Evolutionary conservation across 2,888 invertebrate species (phyloP).

Genomic region (Horisme vitalbata): DNA sequence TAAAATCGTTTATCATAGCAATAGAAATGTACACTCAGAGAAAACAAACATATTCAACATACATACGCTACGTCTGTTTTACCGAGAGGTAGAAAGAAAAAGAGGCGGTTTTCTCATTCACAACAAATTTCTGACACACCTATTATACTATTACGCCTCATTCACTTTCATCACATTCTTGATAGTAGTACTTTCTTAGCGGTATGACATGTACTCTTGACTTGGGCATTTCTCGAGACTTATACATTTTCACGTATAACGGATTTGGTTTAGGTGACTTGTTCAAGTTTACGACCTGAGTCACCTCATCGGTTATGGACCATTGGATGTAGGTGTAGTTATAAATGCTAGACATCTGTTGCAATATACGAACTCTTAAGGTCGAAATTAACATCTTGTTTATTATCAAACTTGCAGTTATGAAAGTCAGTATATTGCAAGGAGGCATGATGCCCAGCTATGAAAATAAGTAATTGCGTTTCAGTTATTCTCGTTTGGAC

Average conservation of each 20-base stretch:
- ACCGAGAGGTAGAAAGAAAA: slow-evolving; percentile 16
- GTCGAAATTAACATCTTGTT: slow-evolving; percentile 31
- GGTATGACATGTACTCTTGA: too few species aligned
- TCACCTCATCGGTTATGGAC: slow-evolving; percentile 25
- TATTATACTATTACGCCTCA: too few species aligned
- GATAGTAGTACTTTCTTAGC: too few species aligned
- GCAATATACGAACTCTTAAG: slow-evolving; percentile 25
- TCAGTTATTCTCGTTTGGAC: too few species aligned
- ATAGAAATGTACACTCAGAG: slow-evolving; percentile 3
- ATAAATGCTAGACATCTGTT: slow-evolving; percentile 25
- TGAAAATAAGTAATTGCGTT: too few species aligned
- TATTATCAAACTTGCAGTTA: slow-evolving; percentile 1
- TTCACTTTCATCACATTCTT: too few species aligned
- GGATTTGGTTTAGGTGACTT: too few species aligned
- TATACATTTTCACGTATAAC: too few species aligned
- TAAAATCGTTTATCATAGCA: neutral
- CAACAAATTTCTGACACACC: too few species aligned
- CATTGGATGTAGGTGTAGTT: slow-evolving; percentile 24
- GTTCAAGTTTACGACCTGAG: slow-evolving; percentile 20
- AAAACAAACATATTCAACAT: neutral
- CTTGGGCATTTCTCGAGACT: too few species aligned
- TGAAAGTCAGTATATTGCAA: slow-evolving; percentile 1
- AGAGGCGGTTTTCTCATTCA: too few species aligned
- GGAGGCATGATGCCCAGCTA: neutral
- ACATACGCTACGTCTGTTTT: too few species aligned